phyloP scores from a whole-genome alignment of 2,113 vertebrate species.

The Hippopotamus amphibius region DNA sequence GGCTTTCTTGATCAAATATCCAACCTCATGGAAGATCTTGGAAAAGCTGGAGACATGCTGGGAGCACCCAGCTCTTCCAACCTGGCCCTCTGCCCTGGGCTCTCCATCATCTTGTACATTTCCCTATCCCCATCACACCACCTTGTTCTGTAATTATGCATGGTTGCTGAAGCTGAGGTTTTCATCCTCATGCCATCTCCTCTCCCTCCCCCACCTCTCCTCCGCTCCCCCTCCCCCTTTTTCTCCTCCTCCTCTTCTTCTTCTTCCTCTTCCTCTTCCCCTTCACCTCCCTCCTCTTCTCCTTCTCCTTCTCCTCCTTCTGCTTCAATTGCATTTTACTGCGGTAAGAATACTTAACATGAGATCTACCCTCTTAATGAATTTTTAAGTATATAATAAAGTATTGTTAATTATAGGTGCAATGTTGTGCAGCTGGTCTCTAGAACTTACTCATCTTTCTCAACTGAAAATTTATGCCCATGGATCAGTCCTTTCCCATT shows the following conservation, averaged over 20 bases:
- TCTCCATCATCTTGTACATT: no score
- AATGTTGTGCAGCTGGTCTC: background rate
- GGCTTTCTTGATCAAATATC: background rate
- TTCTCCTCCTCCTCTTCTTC: no score
- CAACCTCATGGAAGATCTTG: background rate
- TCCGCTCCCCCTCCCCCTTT: background rate
- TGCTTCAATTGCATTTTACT: background rate
- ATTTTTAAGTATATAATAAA: background rate
- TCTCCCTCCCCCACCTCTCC: no score
- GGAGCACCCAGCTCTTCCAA: background rate
- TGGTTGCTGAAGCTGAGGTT: background rate
- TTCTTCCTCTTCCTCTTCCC: background rate
- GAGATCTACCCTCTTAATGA: background rate
- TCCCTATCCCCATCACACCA: rapidly evolving
- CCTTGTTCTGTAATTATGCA: background rate
- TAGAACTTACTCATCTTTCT: background rate
- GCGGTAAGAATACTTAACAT: background rate
- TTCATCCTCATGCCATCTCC: background rate
- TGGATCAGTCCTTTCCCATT: no score
- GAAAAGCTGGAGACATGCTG: background rate
- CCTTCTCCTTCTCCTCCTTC: no score
- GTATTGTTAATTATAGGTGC: background rate
- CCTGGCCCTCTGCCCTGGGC: background rate
- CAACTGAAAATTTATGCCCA: background rate
- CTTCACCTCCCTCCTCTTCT: no score